Conservation (phyloP, 2,113 vertebrate genomes). For the Engystomops pustulosus region DNA sequence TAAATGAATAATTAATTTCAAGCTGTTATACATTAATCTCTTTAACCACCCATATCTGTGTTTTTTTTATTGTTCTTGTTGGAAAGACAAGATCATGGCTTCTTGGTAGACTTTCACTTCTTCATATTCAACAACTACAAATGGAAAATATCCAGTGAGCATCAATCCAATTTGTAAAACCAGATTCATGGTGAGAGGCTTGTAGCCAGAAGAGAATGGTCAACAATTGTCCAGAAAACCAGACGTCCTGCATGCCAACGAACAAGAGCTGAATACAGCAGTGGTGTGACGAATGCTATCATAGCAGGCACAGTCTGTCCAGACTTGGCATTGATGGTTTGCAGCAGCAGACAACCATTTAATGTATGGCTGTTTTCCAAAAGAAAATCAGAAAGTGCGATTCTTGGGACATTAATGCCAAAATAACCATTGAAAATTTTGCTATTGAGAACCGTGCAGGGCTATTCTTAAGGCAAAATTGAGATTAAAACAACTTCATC, state of each 20-base stretch:
- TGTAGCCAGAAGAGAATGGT: background rate
- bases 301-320: background rate
- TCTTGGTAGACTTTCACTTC: background rate
- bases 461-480: background rate
- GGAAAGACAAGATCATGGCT: no score
- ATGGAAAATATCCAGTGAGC: background rate
- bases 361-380: background rate
- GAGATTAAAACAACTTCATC: background rate
- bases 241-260: background rate
- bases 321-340: background rate
- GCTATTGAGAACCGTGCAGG: background rate
- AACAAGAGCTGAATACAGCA: background rate
- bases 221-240: background rate
- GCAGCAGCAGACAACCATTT: background rate
- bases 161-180: constrained; percentile 17
- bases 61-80: no score
- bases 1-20: no score
- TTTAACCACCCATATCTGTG: no score
- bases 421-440: background rate
- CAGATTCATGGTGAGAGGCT: constrained; percentile 7
- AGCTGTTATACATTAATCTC: no score
- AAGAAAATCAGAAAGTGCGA: background rate
- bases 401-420: background rate
- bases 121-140: background rate
- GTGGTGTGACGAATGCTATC: background rate